Conservation (phyloP, 2,797 vertebrate species). For the Dromococcyx pavoninus region DNA sequence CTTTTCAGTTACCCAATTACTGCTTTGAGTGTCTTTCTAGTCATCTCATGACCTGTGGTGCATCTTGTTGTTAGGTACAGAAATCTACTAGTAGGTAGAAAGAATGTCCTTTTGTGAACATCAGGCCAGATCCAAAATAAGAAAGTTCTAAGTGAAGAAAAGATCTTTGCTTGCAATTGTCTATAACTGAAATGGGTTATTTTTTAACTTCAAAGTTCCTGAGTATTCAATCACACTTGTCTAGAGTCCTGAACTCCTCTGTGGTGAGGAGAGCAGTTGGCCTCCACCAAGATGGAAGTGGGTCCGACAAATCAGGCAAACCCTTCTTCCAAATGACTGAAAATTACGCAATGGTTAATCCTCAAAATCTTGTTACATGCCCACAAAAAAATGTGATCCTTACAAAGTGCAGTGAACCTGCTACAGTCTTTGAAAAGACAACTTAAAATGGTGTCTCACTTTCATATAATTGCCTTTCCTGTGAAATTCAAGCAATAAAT, state of each 20-base stretch:
- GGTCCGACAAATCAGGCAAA: background rate
- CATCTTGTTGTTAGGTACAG: background rate
- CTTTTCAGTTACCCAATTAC: background rate
- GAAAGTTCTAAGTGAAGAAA: background rate
- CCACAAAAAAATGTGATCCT: background rate
- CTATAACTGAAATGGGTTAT: background rate
- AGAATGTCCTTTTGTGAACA: background rate
- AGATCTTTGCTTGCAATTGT: background rate
- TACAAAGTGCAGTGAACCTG: background rate
- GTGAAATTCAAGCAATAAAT: background rate
- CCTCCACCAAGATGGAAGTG: background rate
- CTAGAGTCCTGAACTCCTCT: background rate
- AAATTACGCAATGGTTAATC: background rate
- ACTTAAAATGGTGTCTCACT: background rate
- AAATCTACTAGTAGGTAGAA: background rate
- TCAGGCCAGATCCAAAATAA: background rate
- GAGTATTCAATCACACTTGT: background rate
- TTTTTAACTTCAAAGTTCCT: background rate
- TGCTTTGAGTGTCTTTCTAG: background rate
- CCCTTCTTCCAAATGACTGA: background rate
- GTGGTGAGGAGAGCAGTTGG: background rate
- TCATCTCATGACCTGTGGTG: background rate
- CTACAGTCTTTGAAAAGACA: background rate
- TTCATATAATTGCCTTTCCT: background rate
- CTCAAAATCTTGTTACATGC: background rate